Conservation (phyloP, 1,140 invertebrate genomes). For the Whitmania pigra region DNA sequence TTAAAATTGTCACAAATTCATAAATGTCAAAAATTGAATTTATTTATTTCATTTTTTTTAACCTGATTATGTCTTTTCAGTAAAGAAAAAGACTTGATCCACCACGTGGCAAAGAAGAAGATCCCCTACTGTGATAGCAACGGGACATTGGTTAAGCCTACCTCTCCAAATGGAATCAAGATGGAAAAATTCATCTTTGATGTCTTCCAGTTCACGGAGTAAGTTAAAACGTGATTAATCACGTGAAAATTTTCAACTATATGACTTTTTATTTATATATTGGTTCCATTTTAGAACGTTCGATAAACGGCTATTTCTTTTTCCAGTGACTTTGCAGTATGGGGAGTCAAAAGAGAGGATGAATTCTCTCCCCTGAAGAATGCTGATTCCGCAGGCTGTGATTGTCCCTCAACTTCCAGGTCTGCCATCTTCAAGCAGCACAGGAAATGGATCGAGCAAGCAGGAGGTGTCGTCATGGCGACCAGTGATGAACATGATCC, state of each 20-base stretch:
- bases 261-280: background rate
- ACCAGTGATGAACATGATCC: constrained; percentile 32
- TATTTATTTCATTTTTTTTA: no score
- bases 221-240: constrained; percentile 17
- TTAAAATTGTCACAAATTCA: no score
- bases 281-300: background rate
- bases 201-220: constrained; percentile 79
- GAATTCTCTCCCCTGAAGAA: constrained; percentile 98
- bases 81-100: constrained; percentile 53
- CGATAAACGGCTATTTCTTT: constrained; percentile 23
- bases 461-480: constrained; percentile 56
- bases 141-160: constrained; percentile 60
- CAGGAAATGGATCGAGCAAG: constrained; percentile 63
- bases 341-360: constrained; percentile 78
- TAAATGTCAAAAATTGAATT: no score
- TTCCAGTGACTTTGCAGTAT: constrained; percentile 66
- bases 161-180: constrained; percentile 85
- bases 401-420: constrained; percentile 74
- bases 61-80: background rate
- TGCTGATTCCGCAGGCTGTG: constrained; percentile 67
- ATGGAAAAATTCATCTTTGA: constrained; percentile 99
- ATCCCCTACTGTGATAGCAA: constrained; percentile 70
- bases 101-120: constrained; percentile 95
- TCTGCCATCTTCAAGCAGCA: constrained; percentile 68
- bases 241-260: background rate